Conservation (phyloP, 1,140 invertebrate genomes). For the Matsumurasca onukii region DNA sequence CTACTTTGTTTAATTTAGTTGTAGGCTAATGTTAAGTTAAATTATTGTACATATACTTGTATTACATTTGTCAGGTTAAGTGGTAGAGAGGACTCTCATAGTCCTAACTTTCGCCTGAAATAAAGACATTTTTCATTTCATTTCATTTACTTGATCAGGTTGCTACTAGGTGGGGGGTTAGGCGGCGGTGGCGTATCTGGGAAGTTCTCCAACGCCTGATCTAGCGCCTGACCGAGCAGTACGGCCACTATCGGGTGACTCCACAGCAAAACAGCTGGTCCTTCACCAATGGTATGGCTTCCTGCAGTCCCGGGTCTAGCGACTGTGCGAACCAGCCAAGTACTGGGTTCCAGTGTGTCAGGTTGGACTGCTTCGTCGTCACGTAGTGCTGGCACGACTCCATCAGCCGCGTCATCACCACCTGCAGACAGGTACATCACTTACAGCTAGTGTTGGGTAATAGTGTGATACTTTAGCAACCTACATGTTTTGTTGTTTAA, state of each 20-base stretch:
- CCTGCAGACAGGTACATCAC: too few species aligned
- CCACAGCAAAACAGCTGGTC: constrained; percentile 87
- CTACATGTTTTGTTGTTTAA: too few species aligned
- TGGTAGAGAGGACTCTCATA: too few species aligned
- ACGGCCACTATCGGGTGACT: constrained; percentile 61
- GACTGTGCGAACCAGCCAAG: constrained; percentile 95
- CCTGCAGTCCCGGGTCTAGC: constrained; percentile 79
- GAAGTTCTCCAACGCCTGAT: constrained; percentile 49
- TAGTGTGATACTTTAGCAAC: too few species aligned
- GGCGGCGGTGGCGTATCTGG: constrained; percentile 26
- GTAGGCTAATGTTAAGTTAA: too few species aligned
- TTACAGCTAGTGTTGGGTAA: not conserved
- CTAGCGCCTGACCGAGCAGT: constrained; percentile 50
- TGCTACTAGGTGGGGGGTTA: constrained; percentile 29
- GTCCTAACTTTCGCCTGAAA: too few species aligned
- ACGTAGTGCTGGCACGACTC: constrained; percentile 86
- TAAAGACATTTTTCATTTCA: too few species aligned
- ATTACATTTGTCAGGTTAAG: too few species aligned
- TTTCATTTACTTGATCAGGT: constrained; percentile 39
- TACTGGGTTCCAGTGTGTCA: constrained; percentile 96
- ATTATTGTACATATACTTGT: too few species aligned
- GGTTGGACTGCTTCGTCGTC: constrained; percentile 79
- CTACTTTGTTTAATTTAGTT: too few species aligned
- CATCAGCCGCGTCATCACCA: constrained; percentile 74
- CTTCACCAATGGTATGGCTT: constrained; percentile 77